phyloP scores from a whole-genome alignment of 2,113 vertebrate genomes.

The Ciconia stormi region DNA sequence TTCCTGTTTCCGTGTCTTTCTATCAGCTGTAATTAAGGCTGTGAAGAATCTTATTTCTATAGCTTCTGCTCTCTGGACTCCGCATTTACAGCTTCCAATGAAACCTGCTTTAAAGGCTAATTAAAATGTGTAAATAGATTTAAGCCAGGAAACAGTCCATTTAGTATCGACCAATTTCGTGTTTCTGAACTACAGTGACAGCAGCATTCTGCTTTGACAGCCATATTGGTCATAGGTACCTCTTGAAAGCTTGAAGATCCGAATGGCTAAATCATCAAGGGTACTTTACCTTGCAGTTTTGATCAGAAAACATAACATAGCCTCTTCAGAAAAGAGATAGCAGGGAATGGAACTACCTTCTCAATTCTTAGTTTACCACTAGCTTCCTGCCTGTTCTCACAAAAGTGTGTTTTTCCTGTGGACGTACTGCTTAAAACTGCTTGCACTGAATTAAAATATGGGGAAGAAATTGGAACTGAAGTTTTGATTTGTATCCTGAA shows the following conservation, averaged over 20 bases:
- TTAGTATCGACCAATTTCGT: background rate
- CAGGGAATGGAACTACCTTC: background rate
- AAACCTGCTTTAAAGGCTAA: background rate
- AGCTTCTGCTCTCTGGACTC: background rate
- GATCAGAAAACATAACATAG: background rate
- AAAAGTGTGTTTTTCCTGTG: background rate
- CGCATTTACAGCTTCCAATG: background rate
- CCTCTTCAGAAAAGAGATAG: background rate
- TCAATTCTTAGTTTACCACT: background rate
- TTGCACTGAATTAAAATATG: background rate
- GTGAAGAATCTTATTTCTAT: background rate
- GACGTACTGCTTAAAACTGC: background rate
- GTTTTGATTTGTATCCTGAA: background rate
- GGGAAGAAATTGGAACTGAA: background rate
- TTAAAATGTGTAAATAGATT: background rate
- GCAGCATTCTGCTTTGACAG: background rate
- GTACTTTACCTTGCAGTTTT: background rate
- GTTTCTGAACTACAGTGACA: background rate
- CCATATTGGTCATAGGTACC: accelerated
- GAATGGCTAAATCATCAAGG: background rate
- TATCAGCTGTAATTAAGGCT: background rate
- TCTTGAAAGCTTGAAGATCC: background rate
- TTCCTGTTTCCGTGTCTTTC: background rate
- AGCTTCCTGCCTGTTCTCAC: background rate
- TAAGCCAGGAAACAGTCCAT: background rate